These are phyloP conservation scores for Xestia xanthographa DNA, from an alignment of 2,888 invertebrate species.

Conservation along the genomic window DNA sequence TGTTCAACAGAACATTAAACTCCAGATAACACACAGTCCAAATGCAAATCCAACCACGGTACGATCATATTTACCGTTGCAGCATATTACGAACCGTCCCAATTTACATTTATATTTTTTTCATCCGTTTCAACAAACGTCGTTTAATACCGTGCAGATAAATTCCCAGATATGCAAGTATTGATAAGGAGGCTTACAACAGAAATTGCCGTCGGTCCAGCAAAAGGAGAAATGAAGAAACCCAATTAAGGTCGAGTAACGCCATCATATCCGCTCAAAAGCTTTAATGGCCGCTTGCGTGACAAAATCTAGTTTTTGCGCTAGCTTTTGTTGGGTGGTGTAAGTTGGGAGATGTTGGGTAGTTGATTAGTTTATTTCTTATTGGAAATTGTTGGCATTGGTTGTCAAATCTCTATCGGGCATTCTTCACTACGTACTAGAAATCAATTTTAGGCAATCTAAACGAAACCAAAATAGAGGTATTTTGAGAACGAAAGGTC, in stretches of 20 bases:
- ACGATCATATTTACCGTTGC: slow-evolving; percentile 26
- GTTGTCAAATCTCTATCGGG: too few relatives aligned
- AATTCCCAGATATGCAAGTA: slow-evolving; percentile 56
- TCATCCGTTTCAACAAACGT: slow-evolving; percentile 44
- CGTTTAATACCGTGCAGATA: slow-evolving; percentile 52
- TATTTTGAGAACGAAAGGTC: too few relatives aligned
- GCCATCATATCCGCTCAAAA: slow-evolving; percentile 83
- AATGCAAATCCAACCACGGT: slow-evolving; percentile 26
- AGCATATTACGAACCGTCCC: slow-evolving; percentile 2
- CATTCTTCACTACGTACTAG: too few relatives aligned
- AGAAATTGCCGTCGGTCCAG: slow-evolving; percentile 68
- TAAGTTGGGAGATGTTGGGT: slow-evolving; percentile 65
- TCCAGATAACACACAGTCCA: neutral
- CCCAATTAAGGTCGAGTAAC: slow-evolving; percentile 84
- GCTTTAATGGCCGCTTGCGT: slow-evolving; percentile 81
- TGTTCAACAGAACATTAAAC: neutral
- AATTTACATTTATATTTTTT: slow-evolving; percentile 54
- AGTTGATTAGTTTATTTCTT: neutral
- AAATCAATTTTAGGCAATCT: too few relatives aligned
- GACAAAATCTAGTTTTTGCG: slow-evolving; percentile 86
- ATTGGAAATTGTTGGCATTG: too few relatives aligned
- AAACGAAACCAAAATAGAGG: too few relatives aligned
- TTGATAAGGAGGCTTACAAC: slow-evolving; percentile 64
- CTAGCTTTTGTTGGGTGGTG: slow-evolving; percentile 66
- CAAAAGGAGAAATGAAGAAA: slow-evolving; percentile 82